Percentiles rank a stretch among this genome's conserved stretches.
These are phyloP conservation scores for Fabriciana adippe DNA, from an alignment of 2,888 invertebrate genomes.

Conservation along the genomic window DNA sequence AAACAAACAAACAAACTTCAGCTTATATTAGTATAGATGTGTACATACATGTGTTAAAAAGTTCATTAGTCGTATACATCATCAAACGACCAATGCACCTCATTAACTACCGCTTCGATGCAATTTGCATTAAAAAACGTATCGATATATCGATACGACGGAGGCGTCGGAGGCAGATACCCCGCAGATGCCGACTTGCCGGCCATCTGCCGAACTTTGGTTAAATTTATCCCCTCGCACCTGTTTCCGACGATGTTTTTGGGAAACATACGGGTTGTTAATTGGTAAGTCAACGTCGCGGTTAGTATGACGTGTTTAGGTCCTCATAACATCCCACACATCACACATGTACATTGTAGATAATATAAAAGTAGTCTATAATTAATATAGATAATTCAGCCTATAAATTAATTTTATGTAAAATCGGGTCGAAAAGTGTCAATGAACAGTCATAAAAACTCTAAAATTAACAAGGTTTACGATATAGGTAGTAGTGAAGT, in stretches of 20 bases:
- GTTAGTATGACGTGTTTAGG: background rate
- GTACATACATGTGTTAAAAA: background rate
- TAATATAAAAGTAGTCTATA: no score
- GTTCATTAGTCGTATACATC: conserved; percentile 1
- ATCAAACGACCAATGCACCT: conserved; percentile 2
- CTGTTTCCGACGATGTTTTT: conserved; percentile 25
- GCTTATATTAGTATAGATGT: no score
- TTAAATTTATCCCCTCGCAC: conserved; percentile 20
- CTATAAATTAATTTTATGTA: background rate
- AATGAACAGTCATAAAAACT: no score
- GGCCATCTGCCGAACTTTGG: conserved; percentile 32
- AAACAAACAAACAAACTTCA: no score
- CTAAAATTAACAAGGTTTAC: no score
- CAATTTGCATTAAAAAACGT: background rate
- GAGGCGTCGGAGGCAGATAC: background rate
- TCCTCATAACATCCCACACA: no score
- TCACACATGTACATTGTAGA: no score
- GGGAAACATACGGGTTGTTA: conserved; percentile 16
- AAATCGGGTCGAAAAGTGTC: no score
- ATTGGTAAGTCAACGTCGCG: conserved; percentile 13
- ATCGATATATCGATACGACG: conserved; percentile 1
- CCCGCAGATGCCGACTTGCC: conserved; percentile 7
- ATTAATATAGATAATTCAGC: no score
- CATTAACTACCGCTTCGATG: conserved; percentile 1
- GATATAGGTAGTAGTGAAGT: no score